Conservation (phyloP, 2,888 invertebrate species). For the Acleris emargana region DNA sequence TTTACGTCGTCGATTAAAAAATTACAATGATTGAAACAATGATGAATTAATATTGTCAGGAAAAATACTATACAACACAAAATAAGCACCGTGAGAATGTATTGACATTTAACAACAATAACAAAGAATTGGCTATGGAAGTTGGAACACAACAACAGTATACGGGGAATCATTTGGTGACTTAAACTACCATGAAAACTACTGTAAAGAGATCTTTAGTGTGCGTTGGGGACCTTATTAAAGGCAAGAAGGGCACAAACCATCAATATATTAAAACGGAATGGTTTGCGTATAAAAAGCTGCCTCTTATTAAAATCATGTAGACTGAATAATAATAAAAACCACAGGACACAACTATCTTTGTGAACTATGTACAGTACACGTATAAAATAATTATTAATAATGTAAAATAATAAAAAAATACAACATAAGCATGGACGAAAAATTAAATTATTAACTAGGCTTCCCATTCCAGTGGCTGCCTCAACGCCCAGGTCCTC, state of each 20-base stretch:
- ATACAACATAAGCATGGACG: conserved; percentile 7
- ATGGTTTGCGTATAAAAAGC: conserved; percentile 14
- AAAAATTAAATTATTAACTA: conserved; percentile 39
- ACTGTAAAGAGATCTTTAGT: conserved; percentile 59
- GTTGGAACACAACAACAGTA: conserved; percentile 39
- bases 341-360: neutral
- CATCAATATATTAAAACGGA: neutral
- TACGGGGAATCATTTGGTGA: conserved; percentile 45
- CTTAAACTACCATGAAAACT: conserved; percentile 46
- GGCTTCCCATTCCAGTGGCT: conserved; percentile 48
- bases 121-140: conserved; percentile 40
- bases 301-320: neutral
- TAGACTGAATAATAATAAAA: neutral
- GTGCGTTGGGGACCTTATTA: conserved; percentile 57
- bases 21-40: conserved; percentile 34
- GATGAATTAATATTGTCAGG: conserved; percentile 40
- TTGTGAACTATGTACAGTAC: neutral
- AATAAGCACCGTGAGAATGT: conserved; percentile 68
- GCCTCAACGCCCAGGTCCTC: conserved; percentile 52
- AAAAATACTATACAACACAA: conserved; percentile 62
- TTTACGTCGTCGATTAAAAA: conserved; percentile 31
- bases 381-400: neutral
- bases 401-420: conserved; percentile 2
- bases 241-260: conserved; percentile 4
- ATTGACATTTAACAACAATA: conserved; percentile 43